Evolutionary conservation across 2,113 vertebrate species (phyloP).

Genomic region (Pseudorhombus dupliciocellatus): DNA sequence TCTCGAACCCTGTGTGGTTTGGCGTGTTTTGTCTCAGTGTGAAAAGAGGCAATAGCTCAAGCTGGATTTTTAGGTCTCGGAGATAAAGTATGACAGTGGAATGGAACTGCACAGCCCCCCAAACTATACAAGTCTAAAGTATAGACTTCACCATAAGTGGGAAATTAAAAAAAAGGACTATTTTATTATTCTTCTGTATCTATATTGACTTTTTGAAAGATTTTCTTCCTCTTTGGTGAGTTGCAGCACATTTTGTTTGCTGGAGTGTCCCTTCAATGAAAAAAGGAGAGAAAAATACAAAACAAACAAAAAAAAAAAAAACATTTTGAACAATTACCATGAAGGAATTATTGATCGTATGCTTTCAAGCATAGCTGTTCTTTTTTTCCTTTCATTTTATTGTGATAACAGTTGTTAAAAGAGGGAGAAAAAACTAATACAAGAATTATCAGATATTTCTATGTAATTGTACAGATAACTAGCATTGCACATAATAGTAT

Average conservation of each 20-base stretch:
- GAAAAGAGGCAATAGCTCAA: slow-evolving; percentile 71
- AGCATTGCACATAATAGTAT: slow-evolving; percentile 96
- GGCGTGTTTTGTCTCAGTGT: slow-evolving; percentile 77
- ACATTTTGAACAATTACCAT: slow-evolving; percentile 77
- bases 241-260: slow-evolving; percentile 81
- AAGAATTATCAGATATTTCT: slow-evolving; percentile 93
- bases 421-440: slow-evolving; percentile 88
- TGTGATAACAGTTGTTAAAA: slow-evolving; percentile 91
- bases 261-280: slow-evolving; percentile 79
- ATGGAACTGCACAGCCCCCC: slow-evolving; percentile 83
- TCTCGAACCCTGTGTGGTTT: slow-evolving; percentile 50
- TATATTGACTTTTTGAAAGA: slow-evolving; percentile 84
- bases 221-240: slow-evolving; percentile 84
- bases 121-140: slow-evolving; percentile 60
- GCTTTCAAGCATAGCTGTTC: slow-evolving; percentile 84
- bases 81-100: slow-evolving; percentile 81
- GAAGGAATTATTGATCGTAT: slow-evolving; percentile 88
- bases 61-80: slow-evolving; percentile 77
- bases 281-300: slow-evolving; percentile 40
- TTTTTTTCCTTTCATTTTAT: slow-evolving; percentile 81
- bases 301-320: slow-evolving; percentile 34
- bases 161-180: slow-evolving; percentile 76
- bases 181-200: slow-evolving; percentile 89
- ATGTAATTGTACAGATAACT: slow-evolving; percentile 99
- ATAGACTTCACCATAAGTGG: slow-evolving; percentile 64